Conservation (phyloP, 2,888 invertebrate species). For the Noctuana brunneofusca region DNA sequence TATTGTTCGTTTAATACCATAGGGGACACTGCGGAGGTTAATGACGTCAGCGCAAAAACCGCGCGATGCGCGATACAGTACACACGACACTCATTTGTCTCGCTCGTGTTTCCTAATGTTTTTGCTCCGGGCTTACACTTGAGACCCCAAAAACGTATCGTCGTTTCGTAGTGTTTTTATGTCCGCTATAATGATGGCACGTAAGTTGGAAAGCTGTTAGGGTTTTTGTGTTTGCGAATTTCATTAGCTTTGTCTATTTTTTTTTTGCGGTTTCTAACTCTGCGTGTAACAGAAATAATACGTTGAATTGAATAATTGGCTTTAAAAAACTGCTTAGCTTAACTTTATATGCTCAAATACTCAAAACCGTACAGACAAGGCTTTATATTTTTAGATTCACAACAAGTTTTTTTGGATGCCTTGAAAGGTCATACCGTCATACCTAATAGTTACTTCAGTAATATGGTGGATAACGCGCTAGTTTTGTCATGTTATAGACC, state of each 20-base stretch:
- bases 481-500: too few species aligned
- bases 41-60: slow-evolving; percentile 32
- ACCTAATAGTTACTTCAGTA: too few species aligned
- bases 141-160: slow-evolving; percentile 29
- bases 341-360: too few species aligned
- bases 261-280: background rate
- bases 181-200: slow-evolving; percentile 17
- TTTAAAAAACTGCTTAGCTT: too few species aligned
- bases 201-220: slow-evolving; percentile 11
- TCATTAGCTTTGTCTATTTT: background rate
- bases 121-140: slow-evolving; percentile 41
- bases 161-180: slow-evolving; percentile 6
- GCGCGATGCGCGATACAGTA: slow-evolving; percentile 26
- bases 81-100: slow-evolving; percentile 40
- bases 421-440: too few species aligned
- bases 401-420: too few species aligned
- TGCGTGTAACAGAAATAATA: too few species aligned
- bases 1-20: slow-evolving; percentile 2
- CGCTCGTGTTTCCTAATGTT: slow-evolving; percentile 39
- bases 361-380: too few species aligned
- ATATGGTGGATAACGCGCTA: too few species aligned
- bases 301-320: too few species aligned
- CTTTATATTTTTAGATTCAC: too few species aligned
- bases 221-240: slow-evolving; percentile 3
- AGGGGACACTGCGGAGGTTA: slow-evolving; percentile 21